These are phyloP conservation scores for Bombylius discolor DNA, from an alignment of 2,888 invertebrate genomes.

Conservation along the genomic window DNA sequence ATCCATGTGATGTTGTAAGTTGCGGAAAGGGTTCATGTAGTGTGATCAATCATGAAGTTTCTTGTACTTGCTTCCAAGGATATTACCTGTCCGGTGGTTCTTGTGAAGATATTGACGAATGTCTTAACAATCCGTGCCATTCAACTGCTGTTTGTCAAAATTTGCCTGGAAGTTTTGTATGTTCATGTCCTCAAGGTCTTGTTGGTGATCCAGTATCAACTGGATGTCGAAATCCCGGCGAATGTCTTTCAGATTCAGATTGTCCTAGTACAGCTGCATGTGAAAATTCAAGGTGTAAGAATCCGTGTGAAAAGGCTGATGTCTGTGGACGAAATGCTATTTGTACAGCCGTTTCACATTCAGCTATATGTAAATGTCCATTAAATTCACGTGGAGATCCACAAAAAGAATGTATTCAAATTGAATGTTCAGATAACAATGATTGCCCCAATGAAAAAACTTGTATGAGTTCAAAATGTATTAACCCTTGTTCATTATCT, in stretches of 20 bases:
- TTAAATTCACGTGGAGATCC: conserved; percentile 64
- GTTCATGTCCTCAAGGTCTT: conserved; percentile 63
- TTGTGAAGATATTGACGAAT: conserved; percentile 75
- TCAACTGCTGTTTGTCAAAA: conserved; percentile 65
- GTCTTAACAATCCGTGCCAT: conserved; percentile 64
- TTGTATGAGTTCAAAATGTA: conserved; percentile 67
- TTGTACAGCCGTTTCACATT: conserved; percentile 56
- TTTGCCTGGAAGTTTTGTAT: conserved; percentile 61
- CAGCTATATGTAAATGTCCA: conserved; percentile 61
- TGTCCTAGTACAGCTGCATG: conserved; percentile 69
- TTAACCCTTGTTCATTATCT: conserved; percentile 65
- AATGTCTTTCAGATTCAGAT: conserved; percentile 65
- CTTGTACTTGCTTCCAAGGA: conserved; percentile 64
- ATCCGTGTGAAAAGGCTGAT: conserved; percentile 54
- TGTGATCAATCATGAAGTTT: conserved; percentile 54
- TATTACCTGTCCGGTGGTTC: conserved; percentile 51
- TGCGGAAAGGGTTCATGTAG: conserved; percentile 74
- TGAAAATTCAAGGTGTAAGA: conserved; percentile 57
- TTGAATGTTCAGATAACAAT: conserved; percentile 65
- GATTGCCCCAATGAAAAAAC: conserved; percentile 60
- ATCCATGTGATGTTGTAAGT: conserved; percentile 64
- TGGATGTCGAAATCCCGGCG: conserved; percentile 71
- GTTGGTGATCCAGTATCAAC: conserved; percentile 61
- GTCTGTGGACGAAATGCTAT: conserved; percentile 65
- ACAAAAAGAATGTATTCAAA: conserved; percentile 52